Conservation (phyloP, 2,797 vertebrate genomes). For the Dryobates pubescens region DNA sequence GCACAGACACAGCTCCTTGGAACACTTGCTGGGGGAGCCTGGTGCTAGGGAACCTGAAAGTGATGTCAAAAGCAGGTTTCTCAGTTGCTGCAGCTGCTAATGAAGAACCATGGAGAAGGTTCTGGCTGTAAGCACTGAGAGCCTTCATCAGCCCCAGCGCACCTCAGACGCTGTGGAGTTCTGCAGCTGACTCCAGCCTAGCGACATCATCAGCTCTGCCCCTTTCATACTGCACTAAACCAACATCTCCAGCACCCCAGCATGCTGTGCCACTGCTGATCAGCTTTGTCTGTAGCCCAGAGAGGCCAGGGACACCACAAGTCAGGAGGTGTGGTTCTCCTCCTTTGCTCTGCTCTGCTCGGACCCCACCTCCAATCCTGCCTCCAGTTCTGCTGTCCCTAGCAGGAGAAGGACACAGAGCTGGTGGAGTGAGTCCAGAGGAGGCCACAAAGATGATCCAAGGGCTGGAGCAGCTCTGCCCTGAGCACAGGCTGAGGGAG, state of each 20-base stretch:
- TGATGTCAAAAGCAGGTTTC: neutral
- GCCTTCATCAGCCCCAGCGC: accelerated
- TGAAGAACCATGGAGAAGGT: neutral
- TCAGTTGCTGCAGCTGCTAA: neutral
- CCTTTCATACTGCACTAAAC: neutral
- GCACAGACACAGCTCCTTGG: neutral
- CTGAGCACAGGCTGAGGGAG: too few species aligned
- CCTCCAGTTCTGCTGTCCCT: too few species aligned
- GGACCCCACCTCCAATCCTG: too few species aligned
- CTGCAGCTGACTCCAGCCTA: neutral
- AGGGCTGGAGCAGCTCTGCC: too few species aligned
- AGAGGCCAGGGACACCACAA: too few species aligned
- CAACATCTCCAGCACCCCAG: neutral
- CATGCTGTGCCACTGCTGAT: neutral
- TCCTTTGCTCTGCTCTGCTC: too few species aligned
- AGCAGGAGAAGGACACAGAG: too few species aligned
- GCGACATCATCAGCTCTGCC: neutral
- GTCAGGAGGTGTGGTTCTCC: too few species aligned
- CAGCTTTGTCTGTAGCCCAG: neutral
- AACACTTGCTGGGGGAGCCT: neutral
- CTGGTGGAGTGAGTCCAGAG: too few species aligned
- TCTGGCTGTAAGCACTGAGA: accelerated
- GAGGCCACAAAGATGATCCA: too few species aligned
- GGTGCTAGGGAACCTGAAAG: neutral
- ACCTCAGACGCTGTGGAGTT: accelerated